phyloP scores from a whole-genome alignment of 2,888 invertebrate species.

The Plebejus anna region DNA sequence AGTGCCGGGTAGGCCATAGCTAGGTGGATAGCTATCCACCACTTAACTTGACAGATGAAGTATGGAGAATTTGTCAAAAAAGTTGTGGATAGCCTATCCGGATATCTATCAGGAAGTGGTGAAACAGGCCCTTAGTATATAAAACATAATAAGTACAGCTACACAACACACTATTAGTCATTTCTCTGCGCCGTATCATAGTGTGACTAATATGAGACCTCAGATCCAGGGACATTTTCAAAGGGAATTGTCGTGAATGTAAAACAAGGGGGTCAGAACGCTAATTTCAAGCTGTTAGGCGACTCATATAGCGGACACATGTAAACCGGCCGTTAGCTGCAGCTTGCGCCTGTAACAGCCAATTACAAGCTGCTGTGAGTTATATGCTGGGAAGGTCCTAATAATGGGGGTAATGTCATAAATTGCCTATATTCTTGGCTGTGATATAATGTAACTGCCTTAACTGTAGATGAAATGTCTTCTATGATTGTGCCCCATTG shows the following conservation, averaged over 20 bases:
- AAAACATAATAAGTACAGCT: no score
- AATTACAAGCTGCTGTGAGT: constrained; percentile 28
- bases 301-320: constrained; percentile 12
- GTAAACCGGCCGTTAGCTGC: constrained; percentile 32
- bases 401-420: background rate
- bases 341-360: constrained; percentile 32
- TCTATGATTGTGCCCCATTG: no score
- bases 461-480: no score
- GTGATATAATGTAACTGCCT: background rate
- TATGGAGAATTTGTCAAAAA: no score
- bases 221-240: background rate
- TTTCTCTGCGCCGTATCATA: background rate
- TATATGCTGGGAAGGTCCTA: background rate
- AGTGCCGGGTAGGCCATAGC: no score
- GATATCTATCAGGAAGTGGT: no score
- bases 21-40: no score
- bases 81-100: no score
- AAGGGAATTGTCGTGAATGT: background rate
- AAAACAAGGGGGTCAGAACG: background rate
- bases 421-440: background rate
- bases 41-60: no score
- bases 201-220: background rate
- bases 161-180: background rate
- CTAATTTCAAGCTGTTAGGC: background rate
- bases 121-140: no score